These are phyloP conservation scores for Hypomesus transpacificus DNA, from an alignment of 2,113 vertebrate genomes.

Conservation along the genomic window DNA sequence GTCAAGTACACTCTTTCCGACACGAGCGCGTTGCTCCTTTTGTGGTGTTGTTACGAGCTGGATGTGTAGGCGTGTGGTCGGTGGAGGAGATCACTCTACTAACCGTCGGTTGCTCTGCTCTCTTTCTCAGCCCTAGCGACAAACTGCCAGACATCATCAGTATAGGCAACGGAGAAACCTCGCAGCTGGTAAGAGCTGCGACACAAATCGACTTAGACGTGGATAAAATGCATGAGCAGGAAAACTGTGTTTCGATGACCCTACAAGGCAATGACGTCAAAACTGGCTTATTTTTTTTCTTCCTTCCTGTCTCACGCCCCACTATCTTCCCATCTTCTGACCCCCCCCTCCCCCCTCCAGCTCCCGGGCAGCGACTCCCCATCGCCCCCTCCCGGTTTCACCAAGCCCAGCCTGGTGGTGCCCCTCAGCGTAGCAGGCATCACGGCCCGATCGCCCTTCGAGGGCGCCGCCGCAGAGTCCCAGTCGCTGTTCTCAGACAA, in stretches of 20 bases:
- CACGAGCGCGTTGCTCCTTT: too few species aligned
- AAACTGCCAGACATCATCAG: conserved; percentile 85
- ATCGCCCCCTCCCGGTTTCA: conserved; percentile 85
- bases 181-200: conserved; percentile 77
- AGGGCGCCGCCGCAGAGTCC: conserved; percentile 84
- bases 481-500: conserved; percentile 93
- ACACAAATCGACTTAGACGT: background rate
- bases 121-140: conserved; percentile 77
- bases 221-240: background rate
- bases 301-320: background rate
- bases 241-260: background rate
- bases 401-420: conserved; percentile 80
- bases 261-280: too few species aligned
- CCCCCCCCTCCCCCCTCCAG: conserved; percentile 51
- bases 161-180: conserved; percentile 87
- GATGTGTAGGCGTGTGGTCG: background rate
- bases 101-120: conserved; percentile 36
- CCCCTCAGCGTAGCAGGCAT: conserved; percentile 84
- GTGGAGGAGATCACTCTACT: background rate
- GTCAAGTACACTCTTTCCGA: too few species aligned
- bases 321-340: background rate
- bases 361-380: conserved; percentile 84
- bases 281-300: background rate
- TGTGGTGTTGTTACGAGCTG: too few species aligned
- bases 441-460: conserved; percentile 83